Conservation (phyloP, 92 coral and sea anemone species). For the Palythoa heliodiscus region DNA sequence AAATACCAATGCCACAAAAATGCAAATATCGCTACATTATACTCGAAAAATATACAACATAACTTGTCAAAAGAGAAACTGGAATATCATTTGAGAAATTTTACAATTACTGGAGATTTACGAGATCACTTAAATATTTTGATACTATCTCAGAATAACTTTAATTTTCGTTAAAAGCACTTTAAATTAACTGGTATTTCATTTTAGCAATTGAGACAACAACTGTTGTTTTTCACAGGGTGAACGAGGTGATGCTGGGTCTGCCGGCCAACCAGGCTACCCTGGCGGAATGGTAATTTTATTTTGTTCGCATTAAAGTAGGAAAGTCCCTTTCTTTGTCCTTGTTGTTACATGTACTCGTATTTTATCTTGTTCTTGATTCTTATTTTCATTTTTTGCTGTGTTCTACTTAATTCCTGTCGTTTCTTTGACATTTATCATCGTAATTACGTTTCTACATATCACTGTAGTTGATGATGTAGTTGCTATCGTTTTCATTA, state of each 20-base stretch:
- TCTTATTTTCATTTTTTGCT: too few species aligned
- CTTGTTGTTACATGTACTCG: neutral
- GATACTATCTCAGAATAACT: neutral
- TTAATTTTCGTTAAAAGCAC: neutral
- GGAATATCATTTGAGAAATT: too few species aligned
- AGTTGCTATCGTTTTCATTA: neutral
- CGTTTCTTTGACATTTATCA: neutral
- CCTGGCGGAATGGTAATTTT: slow-evolving; percentile 9
- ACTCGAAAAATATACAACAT: too few species aligned
- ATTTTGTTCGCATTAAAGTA: neutral
- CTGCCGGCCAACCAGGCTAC: slow-evolving; percentile 1
- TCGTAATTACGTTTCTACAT: neutral
- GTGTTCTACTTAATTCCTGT: too few species aligned
- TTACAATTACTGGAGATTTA: too few species aligned
- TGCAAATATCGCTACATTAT: too few species aligned
- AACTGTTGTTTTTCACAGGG: neutral
- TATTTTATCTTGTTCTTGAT: neutral
- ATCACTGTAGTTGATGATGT: neutral
- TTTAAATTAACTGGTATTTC: neutral
- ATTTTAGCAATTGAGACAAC: neutral
- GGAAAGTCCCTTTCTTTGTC: neutral
- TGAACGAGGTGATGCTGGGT: neutral
- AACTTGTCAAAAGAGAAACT: too few species aligned
- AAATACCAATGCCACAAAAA: too few species aligned
- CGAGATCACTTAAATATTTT: too few species aligned